Base-by-base conservation (phyloP, 2,113 vertebrate genomes). In the Pterocles orientalis region DNA sequence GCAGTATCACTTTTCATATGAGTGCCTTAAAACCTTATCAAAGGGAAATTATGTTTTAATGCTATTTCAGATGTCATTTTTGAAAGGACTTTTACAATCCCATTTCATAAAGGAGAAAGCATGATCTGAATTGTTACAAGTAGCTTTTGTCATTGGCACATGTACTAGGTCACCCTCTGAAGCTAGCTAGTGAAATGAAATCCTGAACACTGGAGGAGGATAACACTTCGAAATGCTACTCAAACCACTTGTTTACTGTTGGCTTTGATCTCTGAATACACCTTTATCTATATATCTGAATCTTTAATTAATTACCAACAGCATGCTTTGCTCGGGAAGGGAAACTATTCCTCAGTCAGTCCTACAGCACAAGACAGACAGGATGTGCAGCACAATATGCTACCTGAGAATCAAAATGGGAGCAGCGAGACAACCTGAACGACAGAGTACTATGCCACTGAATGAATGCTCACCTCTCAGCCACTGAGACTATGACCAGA, bases 1-100 rank as follows among this genome's bases (percentile, higher is more conserved):
- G 96, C 70, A 95, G 91, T 86, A 93, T 97, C 97, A 94, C 96
- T 97, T 98, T 98, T 97, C 97, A 90, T 92, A 94, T 34, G 97
- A 98, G 95, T 97, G 97, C 95, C 97, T 97, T 97, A 97, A 97
- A 98, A 96, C 92, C 97, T 98, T 97, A 98, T 97, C 96, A 96
- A 88, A 98, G 94, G 82, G 90, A 98, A 98, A 98, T 70, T 96
- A 95, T 91, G 90, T 97, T 97, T 98, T 97, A 98, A 98, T 98
- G 97, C 96, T 98, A 97, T 98, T 98, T 98, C 90, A 76, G 97
- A 97, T 97, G 97, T 97, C 96, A 95, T 98, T 98, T 98, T 97
- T 95, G 92, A 97, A 97, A 97, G 97, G 97, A 98, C 97, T 98
- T 97, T 97, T 97, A 95, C 97, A 98, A 98, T 97, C 97, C 91